A percentile compares a stretch with the other conserved stretches of the same genome.
phyloP scores from a whole-genome alignment of 2,797 vertebrate species.

The Cirrhinus molitorella region DNA sequence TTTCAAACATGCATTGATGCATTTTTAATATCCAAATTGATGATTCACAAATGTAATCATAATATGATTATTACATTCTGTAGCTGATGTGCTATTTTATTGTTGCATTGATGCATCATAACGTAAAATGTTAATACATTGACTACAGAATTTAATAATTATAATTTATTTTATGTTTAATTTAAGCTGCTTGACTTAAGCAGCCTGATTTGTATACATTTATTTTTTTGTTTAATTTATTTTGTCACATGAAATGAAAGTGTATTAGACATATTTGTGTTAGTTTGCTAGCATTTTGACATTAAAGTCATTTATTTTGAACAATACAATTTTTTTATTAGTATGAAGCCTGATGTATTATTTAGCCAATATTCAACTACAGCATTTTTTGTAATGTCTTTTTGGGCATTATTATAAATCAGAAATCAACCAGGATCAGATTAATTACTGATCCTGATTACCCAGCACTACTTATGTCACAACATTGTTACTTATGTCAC shows the following conservation, averaged over 20 bases:
- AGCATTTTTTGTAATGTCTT: not conserved
- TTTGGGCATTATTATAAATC: not conserved
- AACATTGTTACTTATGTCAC: too few species aligned
- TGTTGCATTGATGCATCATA: not conserved
- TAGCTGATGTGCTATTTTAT: not conserved
- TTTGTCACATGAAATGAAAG: not conserved
- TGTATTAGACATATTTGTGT: not conserved
- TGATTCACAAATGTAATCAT: too few species aligned
- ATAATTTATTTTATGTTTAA: not conserved
- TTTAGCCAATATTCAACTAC: not conserved
- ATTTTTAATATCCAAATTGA: not conserved
- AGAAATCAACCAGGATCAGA: not conserved
- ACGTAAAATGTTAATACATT: not conserved
- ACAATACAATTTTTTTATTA: not conserved
- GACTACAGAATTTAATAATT: not conserved
- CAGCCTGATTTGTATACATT: too few species aligned
- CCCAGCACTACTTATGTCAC: too few species aligned
- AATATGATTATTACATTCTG: not conserved
- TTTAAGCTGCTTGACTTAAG: too few species aligned
- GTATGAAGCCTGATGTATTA: not conserved
- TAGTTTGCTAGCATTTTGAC: not conserved
- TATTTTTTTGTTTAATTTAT: not conserved
- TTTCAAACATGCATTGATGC: too few species aligned
- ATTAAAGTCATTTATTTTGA: not conserved
- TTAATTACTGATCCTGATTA: too few species aligned